Conservation (phyloP, 1,140 invertebrate genomes). For the Hylyphantes graminicola region DNA sequence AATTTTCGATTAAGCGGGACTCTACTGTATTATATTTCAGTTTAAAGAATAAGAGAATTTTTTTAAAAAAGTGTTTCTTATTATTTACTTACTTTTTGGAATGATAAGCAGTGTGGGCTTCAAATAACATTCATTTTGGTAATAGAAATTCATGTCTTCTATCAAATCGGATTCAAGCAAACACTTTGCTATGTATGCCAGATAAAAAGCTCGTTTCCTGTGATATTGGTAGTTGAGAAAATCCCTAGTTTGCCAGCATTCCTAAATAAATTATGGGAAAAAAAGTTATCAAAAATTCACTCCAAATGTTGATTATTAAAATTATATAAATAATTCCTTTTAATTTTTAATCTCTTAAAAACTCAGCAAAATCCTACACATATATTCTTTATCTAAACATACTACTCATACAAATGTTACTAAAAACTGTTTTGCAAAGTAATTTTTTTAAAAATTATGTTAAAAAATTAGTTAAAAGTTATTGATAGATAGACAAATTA, state of each 20-base stretch:
- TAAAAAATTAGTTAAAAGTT: too few relatives aligned
- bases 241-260: slow-evolving; percentile 75
- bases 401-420: too few relatives aligned
- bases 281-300: slow-evolving; percentile 6
- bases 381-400: too few relatives aligned
- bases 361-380: too few relatives aligned
- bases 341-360: too few relatives aligned
- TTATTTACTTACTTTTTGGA: slow-evolving; percentile 67
- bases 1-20: too few relatives aligned
- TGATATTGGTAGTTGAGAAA: slow-evolving; percentile 85
- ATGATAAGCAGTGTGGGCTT: slow-evolving; percentile 78
- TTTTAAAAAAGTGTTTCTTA: neutral
- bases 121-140: slow-evolving; percentile 72
- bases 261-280: slow-evolving; percentile 60
- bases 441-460: too few relatives aligned
- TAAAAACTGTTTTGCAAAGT: too few relatives aligned
- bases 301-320: neutral
- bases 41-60: neutral
- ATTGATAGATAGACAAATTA: too few relatives aligned
- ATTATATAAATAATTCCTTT: neutral
- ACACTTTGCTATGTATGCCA: slow-evolving; percentile 76
- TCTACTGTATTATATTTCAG: too few relatives aligned
- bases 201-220: slow-evolving; percentile 83
- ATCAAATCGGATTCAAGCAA: slow-evolving; percentile 71
- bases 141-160: slow-evolving; percentile 69